Base-by-base conservation (phyloP, 2,888 invertebrate species). In the Sylvicola cinctus region DNA sequence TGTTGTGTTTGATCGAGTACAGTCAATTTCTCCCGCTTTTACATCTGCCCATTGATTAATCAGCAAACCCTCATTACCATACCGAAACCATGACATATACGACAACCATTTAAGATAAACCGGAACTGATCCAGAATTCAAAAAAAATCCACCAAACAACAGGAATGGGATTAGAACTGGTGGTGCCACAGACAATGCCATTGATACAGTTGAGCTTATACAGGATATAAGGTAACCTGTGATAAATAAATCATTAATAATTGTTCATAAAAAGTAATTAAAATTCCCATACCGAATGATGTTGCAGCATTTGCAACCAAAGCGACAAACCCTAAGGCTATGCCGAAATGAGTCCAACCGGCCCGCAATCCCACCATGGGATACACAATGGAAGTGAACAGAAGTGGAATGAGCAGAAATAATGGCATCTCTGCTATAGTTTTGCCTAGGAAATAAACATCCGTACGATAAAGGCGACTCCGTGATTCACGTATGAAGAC, bases 111-210 rank as follows among this genome's bases (percentile, higher is more conserved):
- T 66, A 37, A 88, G 72, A 50, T 85, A 88, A 0, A 66, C 57
- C 0, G 88, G 88, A 15, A 87, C 77, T 0, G 87, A 85, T 74
- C 74, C 79, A 15, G 80, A 73, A 52, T 93, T 93, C 29, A 95
- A 63, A 60, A 91, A 91, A 65, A 88, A 91, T 29, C 95, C 95
- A 38, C 93, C 93, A 52, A 96, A 95, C 13, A 96, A 62, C 58
- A 95, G 65, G 54, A 93, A 80, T 0, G 95, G 93, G 38, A 95
- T 84, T 43, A 93, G 76, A 38, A 91, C 66, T 4, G 93, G 85
- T 2, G 93, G 88, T 1, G 88, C 85, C 34, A 95, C 68, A 0
- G 90, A 81, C 2, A 91, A 62, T 0, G 91, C 91, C 70, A 91
- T 80, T 31, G 81, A 78, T 3, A 84, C 71, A 39, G 74, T 78